Evolutionary conservation across 2,113 vertebrate genomes (phyloP).

Genomic region (Meleagris gallopavo): DNA sequence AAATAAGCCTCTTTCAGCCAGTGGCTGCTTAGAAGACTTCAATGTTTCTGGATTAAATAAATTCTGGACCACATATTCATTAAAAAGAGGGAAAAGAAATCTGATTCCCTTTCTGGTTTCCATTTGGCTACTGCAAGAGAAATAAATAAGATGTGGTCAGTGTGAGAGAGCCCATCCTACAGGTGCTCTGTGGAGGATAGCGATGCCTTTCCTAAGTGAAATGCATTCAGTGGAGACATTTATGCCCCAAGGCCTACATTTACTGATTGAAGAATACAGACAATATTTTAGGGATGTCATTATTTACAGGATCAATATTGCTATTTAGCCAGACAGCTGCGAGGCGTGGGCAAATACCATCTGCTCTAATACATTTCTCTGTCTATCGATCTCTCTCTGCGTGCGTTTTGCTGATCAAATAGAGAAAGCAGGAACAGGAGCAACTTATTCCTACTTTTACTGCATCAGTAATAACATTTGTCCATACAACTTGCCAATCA

Average conservation of each 20-base stretch:
- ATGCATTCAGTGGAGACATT: neutral
- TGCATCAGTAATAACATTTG: neutral
- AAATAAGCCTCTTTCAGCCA: neutral
- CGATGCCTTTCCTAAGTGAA: neutral
- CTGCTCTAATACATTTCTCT: neutral
- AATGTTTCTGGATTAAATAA: neutral
- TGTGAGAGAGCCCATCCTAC: neutral
- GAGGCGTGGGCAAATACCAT: neutral
- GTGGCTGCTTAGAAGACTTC: neutral
- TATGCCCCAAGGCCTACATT: neutral
- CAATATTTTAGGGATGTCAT: neutral
- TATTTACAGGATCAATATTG: constrained; percentile 32
- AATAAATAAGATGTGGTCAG: neutral
- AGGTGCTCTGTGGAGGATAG: neutral
- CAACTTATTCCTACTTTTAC: neutral
- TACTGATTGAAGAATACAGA: constrained; percentile 5
- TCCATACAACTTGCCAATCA: neutral
- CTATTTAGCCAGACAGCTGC: constrained; percentile 7
- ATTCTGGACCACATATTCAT: neutral
- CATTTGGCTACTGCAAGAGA: neutral
- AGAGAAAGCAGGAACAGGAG: neutral
- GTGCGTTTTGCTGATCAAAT: neutral
- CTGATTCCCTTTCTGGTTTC: neutral
- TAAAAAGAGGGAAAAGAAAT: neutral
- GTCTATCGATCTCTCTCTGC: neutral